Base-by-base conservation (phyloP, 2,888 invertebrate genomes). In the Volucella inflata region DNA sequence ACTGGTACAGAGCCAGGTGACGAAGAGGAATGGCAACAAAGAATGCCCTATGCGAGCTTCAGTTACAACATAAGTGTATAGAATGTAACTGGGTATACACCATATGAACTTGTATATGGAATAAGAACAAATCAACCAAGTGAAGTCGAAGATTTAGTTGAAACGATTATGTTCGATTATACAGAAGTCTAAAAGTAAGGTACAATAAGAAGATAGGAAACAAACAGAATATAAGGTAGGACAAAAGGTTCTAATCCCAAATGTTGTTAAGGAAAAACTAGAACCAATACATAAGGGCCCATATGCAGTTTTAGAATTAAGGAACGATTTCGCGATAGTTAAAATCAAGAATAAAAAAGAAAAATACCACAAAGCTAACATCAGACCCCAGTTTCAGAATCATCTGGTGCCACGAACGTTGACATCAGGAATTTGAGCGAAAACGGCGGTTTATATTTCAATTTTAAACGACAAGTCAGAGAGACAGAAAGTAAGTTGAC, bases 111-210 rank as follows among this genome's bases (percentile, higher is more conserved):
- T 46, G 50, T 50, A 8, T 64, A 50, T 16, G 64, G 64, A 30
- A 48, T 46, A 30, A 50, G 46, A 21, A 48, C 64, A 36, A 64
- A 64, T 64, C 36, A 21, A n/a, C 64, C 50, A 42, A 64, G 46
- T 30, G 50, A 64, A 38, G 16, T 64, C 30, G 38, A 64, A 21
- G 21, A 21, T 2, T 21, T 21, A 21, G 4, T 1, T 21, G 21
- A 21, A 21, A 21, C 3, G 21, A 21, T 17, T 51, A 21, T 51
- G 51, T 21, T 51, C 11, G 17, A 51, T 51, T 51, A 21, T 14
- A 21, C 12, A 51, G 14, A 51, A 51, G 51, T 51, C 21, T 21
- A 51, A n/a, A 21, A 17, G 17, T 51, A 14, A 51, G 21, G 17
- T 51, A 51, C 21, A 36, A 64, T 16, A 51, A 51, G 38, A 50